phyloP scores from a whole-genome alignment of 2,113 vertebrate genomes.

The Chaetura pelagica region DNA sequence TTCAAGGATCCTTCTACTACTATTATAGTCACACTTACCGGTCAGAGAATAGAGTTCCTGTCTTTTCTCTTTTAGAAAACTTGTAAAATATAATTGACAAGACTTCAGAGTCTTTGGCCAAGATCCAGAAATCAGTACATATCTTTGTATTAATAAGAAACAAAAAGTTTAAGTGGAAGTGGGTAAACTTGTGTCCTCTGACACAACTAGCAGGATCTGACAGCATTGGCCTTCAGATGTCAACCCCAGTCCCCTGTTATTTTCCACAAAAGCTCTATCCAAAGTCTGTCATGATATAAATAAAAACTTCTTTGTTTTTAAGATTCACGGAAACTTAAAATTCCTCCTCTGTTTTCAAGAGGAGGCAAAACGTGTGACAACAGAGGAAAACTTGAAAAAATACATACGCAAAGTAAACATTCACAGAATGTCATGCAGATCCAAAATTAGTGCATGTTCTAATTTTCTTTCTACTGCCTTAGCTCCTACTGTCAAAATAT shows the following conservation, averaged over 20 bases:
- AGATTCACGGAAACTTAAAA: background rate
- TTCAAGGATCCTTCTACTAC: background rate
- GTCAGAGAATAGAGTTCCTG: background rate
- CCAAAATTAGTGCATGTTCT: background rate
- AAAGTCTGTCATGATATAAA: background rate
- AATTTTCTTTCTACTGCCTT: background rate
- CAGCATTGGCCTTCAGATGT: background rate
- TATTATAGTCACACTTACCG: constrained; percentile 1
- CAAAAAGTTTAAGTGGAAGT: background rate
- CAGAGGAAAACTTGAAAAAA: background rate
- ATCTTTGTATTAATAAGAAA: background rate
- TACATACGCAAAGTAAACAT: background rate
- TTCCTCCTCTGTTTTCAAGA: background rate
- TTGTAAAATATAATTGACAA: background rate
- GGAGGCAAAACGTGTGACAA: background rate
- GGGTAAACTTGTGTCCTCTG: background rate
- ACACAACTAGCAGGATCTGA: background rate
- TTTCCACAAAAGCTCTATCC: background rate
- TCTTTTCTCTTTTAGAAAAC: background rate
- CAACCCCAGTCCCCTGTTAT: background rate
- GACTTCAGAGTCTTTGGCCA: background rate
- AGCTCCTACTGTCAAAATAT: background rate
- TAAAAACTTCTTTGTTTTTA: background rate
- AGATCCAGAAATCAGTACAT: background rate
- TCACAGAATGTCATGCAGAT: background rate